These are phyloP conservation scores for Heteromyza rotundicornis DNA, from an alignment of 2,888 invertebrate species.

Conservation along the genomic window DNA sequence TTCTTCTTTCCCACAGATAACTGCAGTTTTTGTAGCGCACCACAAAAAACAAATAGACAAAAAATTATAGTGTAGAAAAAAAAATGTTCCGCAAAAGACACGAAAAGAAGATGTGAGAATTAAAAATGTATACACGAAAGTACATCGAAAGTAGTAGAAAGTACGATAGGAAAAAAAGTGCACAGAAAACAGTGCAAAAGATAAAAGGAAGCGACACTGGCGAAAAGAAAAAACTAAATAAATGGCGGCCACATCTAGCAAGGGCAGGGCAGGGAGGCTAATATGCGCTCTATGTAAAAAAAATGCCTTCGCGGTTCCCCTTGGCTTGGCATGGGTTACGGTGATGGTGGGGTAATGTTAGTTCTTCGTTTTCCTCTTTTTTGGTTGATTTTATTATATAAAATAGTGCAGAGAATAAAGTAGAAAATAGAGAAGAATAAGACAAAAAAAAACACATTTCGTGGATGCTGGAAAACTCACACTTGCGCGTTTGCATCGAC, in stretches of 20 bases:
- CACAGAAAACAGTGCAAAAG: neutral
- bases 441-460: neutral
- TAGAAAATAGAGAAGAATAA: neutral
- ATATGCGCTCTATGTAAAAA: neutral
- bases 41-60: no score
- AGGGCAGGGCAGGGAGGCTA: neutral
- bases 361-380: slow-evolving; percentile 8
- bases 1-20: slow-evolving; percentile 20
- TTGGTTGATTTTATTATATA: neutral
- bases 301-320: neutral
- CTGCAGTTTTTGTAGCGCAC: neutral
- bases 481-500: slow-evolving; percentile 23
- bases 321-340: no score
- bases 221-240: slow-evolving; percentile 4
- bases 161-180: neutral
- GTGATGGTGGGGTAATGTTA: no score
- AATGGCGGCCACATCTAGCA: neutral
- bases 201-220: neutral
- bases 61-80: no score
- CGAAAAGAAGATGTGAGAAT: slow-evolving; percentile 2
- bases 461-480: slow-evolving; percentile 20
- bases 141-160: neutral
- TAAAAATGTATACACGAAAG: slow-evolving; percentile 8
- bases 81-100: slow-evolving; percentile 5
- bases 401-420: no score